phyloP scores from a whole-genome alignment of 2,888 invertebrate species.

The Atethmia centrago region DNA sequence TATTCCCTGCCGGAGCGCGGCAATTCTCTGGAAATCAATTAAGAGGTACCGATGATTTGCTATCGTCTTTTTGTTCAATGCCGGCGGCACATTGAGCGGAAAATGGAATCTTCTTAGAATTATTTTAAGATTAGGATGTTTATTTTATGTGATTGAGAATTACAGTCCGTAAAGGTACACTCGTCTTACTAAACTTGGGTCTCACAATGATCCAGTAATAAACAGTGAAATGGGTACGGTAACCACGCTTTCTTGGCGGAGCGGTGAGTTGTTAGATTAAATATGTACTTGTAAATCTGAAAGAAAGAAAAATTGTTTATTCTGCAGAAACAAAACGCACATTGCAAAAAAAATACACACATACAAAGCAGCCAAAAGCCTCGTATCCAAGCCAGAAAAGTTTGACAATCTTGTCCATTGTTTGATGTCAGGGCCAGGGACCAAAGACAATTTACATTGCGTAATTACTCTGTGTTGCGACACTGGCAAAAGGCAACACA shows the following conservation, averaged over 20 bases:
- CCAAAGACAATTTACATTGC: no score
- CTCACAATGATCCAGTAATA: no score
- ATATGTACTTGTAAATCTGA: no score
- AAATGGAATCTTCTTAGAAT: constrained; percentile 8
- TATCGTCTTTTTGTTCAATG: constrained; percentile 3
- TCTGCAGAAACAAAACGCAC: no score
- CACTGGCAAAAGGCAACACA: no score
- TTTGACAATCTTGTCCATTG: no score
- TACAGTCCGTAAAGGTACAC: neutral
- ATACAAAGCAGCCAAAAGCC: no score
- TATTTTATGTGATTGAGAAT: neutral
- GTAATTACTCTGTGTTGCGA: no score
- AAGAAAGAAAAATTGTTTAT: no score
- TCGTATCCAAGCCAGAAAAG: no score
- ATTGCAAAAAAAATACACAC: no score
- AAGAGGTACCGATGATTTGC: constrained; percentile 7
- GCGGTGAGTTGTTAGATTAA: neutral
- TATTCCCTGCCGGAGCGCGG: neutral
- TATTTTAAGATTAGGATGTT: neutral
- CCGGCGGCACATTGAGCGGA: neutral
- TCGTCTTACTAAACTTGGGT: neutral
- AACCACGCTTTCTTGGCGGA: neutral
- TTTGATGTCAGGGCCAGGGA: no score
- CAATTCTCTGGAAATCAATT: constrained; percentile 27
- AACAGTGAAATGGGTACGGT: neutral